Percentiles rank a stretch among this genome's conserved stretches.
phyloP scores from a whole-genome alignment of 1,140 invertebrate species.

The Drosophila melanica region DNA sequence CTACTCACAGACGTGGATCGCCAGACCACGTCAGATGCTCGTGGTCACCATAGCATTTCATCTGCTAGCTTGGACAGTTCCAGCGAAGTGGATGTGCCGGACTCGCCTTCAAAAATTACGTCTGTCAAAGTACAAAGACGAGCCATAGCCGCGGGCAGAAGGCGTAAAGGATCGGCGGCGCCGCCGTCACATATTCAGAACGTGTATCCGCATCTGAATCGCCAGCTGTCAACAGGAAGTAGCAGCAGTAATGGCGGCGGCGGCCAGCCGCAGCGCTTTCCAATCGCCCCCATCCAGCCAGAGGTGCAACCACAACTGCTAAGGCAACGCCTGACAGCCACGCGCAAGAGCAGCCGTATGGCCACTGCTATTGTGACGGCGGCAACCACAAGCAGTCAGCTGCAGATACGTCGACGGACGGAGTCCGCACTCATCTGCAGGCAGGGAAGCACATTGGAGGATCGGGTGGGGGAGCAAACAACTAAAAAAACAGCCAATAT shows the following conservation, averaged over 20 bases:
- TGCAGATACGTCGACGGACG: slow-evolving; percentile 55
- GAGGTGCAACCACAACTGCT: slow-evolving; percentile 57
- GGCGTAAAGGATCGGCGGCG: slow-evolving; percentile 43
- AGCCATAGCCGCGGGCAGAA: slow-evolving; percentile 55
- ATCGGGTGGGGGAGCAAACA: slow-evolving; percentile 78
- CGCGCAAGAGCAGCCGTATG: slow-evolving; percentile 75
- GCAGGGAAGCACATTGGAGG: slow-evolving; percentile 70
- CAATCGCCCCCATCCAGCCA: slow-evolving; percentile 83
- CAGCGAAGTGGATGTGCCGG: slow-evolving; percentile 58
- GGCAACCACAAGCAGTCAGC: slow-evolving; percentile 75
- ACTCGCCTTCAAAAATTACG: slow-evolving; percentile 6
- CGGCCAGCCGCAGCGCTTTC: slow-evolving; percentile 72
- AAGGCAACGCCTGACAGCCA: slow-evolving; percentile 49
- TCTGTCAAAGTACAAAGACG: slow-evolving; percentile 34
- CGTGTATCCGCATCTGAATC: slow-evolving; percentile 15
- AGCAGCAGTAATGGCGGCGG: slow-evolving; percentile 35
- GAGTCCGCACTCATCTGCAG: slow-evolving; percentile 18
- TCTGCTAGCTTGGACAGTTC: slow-evolving; percentile 70
- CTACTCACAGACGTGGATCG: slow-evolving; percentile 84
- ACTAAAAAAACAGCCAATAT: slow-evolving; percentile 28
- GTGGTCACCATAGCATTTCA: slow-evolving; percentile 64
- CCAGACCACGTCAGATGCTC: slow-evolving; percentile 75
- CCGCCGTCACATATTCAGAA: not conserved
- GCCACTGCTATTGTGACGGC: slow-evolving; percentile 77
- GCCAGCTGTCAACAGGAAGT: slow-evolving; percentile 59